These are phyloP conservation scores for Tenualosa ilisha DNA, from an alignment of 2,797 vertebrate species.

Conservation along the genomic window DNA sequence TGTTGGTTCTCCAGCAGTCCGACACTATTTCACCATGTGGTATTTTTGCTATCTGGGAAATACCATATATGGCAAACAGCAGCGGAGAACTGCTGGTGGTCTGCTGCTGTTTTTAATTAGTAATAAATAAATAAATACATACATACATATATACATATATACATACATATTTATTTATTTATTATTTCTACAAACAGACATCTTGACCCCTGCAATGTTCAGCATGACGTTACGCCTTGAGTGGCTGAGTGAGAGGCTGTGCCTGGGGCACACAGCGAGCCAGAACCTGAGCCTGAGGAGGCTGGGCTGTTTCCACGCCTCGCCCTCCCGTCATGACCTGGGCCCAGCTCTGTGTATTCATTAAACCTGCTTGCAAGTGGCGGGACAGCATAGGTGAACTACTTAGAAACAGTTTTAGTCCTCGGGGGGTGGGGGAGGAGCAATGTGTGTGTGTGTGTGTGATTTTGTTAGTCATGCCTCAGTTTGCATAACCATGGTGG, in stretches of 20 bases:
- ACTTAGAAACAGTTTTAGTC: slow-evolving; percentile 20
- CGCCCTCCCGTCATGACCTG: slow-evolving; percentile 25
- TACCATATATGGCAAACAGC: no score
- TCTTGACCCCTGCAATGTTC: no score
- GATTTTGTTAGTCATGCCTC: background rate
- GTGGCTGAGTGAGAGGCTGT: background rate
- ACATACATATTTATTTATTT: no score
- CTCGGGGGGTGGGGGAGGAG: background rate
- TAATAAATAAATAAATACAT: no score
- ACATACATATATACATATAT: no score
- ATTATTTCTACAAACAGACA: no score
- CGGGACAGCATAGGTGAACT: slow-evolving; percentile 40
- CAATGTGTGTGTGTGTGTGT: background rate
- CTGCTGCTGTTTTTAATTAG: no score
- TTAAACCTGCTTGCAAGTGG: slow-evolving; percentile 39
- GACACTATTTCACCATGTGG: no score
- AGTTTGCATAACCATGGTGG: background rate
- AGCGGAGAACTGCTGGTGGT: no score
- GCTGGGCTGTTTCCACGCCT: background rate
- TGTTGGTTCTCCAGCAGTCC: no score
- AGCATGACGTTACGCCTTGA: background rate
- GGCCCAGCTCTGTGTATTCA: slow-evolving; percentile 25
- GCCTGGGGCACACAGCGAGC: background rate
- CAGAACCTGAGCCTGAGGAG: no score
- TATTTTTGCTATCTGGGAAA: no score